These are phyloP conservation scores for Cyprinodon diabolis DNA, from an alignment of 2,797 vertebrate species.

Conservation along the genomic window DNA sequence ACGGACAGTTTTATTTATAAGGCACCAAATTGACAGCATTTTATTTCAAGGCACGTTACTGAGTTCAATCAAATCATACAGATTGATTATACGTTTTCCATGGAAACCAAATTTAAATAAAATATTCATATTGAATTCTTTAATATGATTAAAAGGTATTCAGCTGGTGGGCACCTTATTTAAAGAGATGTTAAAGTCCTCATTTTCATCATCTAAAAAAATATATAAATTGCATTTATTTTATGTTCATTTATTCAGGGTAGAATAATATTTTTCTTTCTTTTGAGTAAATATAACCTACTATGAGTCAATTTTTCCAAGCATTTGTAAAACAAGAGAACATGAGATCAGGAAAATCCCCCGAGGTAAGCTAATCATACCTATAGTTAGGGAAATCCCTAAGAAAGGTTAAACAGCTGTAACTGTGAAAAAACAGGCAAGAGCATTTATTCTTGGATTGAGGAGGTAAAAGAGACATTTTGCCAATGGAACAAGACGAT, in stretches of 20 bases:
- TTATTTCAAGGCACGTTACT: too few species aligned
- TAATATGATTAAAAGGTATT: neutral
- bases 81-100: too few species aligned
- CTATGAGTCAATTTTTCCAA: too few species aligned
- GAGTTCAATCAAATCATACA: too few species aligned
- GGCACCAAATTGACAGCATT: too few species aligned
- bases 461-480: too few species aligned
- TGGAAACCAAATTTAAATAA: too few species aligned
- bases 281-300: neutral
- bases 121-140: neutral
- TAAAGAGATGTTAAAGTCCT: neutral
- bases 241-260: too few species aligned
- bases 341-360: neutral
- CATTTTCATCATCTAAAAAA: neutral
- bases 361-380: neutral
- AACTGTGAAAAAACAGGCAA: neutral
- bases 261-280: neutral
- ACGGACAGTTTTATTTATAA: neutral
- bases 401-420: neutral
- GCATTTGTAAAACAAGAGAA: neutral
- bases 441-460: too few species aligned
- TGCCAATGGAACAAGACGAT: too few species aligned
- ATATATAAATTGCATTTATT: neutral
- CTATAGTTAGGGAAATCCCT: neutral
- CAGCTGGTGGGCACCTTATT: neutral